Evolutionary conservation across 2,113 vertebrate species (phyloP).

Genomic region (Anguilla japonica): DNA sequence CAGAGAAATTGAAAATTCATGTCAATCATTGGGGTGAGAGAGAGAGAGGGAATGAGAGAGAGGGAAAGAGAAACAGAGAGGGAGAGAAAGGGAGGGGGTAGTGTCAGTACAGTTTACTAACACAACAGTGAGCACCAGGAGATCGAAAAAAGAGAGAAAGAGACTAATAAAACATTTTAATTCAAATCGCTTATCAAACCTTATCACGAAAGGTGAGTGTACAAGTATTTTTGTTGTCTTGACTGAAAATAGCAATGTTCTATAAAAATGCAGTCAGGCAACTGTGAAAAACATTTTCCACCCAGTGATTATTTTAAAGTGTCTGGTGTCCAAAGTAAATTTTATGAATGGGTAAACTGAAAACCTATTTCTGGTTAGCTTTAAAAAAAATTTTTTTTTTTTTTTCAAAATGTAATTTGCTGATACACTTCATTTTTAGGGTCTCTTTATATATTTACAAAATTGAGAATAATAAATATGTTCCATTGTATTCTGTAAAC

Average conservation of each 20-base stretch:
- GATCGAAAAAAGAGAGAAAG: constrained; percentile 56
- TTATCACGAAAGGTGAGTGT: not conserved
- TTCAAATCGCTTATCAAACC: not conserved
- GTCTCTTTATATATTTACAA: not conserved
- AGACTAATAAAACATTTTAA: constrained; percentile 28
- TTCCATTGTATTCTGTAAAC: not conserved
- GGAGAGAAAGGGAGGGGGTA: constrained; percentile 44
- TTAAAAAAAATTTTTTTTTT: not conserved
- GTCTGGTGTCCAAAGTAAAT: not conserved
- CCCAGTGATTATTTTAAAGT: no score
- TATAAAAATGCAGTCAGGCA: not conserved
- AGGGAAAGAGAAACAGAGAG: constrained; percentile 11
- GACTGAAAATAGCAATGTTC: not conserved
- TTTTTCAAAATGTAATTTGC: not conserved
- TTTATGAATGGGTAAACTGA: not conserved
- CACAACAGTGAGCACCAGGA: constrained; percentile 73
- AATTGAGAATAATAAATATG: not conserved
- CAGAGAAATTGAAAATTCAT: constrained; percentile 80
- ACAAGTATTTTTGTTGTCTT: not conserved
- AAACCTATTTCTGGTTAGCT: not conserved
- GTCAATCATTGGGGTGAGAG: constrained; percentile 76
- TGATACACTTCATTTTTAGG: not conserved
- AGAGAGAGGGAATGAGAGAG: constrained; percentile 42
- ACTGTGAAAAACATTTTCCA: not conserved
- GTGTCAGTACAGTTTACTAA: constrained; percentile 78